Evolutionary conservation across 2,888 invertebrate species (phyloP).

Genomic region (Microdon myrmicae): DNA sequence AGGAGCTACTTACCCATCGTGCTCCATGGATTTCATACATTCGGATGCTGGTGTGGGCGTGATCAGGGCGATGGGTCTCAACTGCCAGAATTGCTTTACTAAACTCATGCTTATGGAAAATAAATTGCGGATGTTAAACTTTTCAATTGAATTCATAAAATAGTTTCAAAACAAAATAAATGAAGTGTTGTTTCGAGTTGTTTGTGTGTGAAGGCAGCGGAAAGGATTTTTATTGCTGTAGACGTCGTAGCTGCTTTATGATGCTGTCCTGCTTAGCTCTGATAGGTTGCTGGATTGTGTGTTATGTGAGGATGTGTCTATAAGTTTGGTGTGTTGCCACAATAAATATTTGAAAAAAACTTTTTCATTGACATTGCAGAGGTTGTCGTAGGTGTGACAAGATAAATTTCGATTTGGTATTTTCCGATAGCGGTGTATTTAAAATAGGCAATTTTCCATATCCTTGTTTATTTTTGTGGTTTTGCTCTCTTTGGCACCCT

Average conservation of each 20-base stretch:
- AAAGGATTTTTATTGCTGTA: conserved; percentile 29
- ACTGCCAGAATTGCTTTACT: conserved; percentile 34
- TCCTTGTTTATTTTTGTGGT: no score
- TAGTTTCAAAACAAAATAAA: conserved; percentile 48
- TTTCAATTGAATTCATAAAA: conserved; percentile 52
- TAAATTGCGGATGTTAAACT: conserved; percentile 52
- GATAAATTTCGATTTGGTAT: conserved; percentile 11
- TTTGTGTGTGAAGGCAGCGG: conserved; percentile 23
- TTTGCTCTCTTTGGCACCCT: no score
- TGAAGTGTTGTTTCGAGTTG: conserved; percentile 49
- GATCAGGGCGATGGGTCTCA: not conserved
- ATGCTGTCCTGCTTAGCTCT: not conserved
- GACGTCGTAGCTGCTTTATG: conserved; percentile 10
- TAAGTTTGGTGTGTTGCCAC: conserved; percentile 7
- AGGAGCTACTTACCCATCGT: no score
- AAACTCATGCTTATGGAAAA: conserved; percentile 47
- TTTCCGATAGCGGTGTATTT: no score
- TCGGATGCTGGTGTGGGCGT: no score
- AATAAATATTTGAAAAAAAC: conserved; percentile 24
- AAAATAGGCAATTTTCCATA: no score
- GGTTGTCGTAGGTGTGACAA: conserved; percentile 12
- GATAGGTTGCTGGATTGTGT: not conserved
- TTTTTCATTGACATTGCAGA: conserved; percentile 4
- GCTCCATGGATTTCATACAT: no score
- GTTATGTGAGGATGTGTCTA: conserved; percentile 1